Base-by-base conservation (phyloP, 2,797 vertebrate species). In the Phrynocephalus vlangalii region DNA sequence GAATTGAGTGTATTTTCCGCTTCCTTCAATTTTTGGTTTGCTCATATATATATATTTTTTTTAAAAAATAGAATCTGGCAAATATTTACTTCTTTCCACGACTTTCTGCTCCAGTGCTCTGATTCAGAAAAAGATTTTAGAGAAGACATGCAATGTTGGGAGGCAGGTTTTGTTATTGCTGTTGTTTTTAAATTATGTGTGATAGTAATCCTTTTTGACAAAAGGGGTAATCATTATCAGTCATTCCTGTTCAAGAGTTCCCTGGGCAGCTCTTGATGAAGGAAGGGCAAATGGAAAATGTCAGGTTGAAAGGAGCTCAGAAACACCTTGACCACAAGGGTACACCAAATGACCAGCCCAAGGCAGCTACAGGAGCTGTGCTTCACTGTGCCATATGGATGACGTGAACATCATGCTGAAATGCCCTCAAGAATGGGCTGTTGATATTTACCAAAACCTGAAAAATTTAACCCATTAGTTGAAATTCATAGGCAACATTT, bases 41-140 rank as follows among this genome's bases (percentile, higher is more conserved):
- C 97, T 96, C 96, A 93, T 96, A 96, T 94, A 94, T 96, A 96
- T 93, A 33, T 33, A 33, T 33, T 1, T 33, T 2, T 33, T 11
- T 18, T 96, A 95, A 91, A 94, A 93, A 96, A 93, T 94, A 82
- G 90, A 94, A 93, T 94, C 89, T 90, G 88, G 81, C 76, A 89
- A 85, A 83, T 97, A 94, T 97, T 97, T 97, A 96, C 85, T 95
- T 96, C 94, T 97, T 97, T 95, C 95, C 94, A 96, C 95, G 96
- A 97, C 94, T 96, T 96, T 97, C 95, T 96, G 90, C 93, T 95
- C 93, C 93, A 92, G 94, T 93, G 90, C 73, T 75, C 52, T 95
- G 93, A 96, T 96, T 94, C 95, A 95, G 38, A 44, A 96, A 95
- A 94, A 96, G 94, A 96, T 97, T 96, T 95, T 77, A 71, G 89